Evolutionary conservation across 1,140 invertebrate species (phyloP).

Genomic region (Tenebrio molitor): DNA sequence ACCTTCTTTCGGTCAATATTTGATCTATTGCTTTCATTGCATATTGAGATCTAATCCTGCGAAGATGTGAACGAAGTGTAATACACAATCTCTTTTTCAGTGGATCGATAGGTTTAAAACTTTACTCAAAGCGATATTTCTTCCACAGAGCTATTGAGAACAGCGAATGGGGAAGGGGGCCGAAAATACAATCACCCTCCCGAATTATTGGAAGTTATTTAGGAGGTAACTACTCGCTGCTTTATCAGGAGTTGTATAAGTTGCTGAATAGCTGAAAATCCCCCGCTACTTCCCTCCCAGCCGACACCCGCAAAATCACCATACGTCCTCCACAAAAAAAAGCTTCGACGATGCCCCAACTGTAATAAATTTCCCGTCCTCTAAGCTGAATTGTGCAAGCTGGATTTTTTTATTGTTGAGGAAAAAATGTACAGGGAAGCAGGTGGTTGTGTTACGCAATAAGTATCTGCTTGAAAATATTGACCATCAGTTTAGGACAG

Average conservation of each 20-base stretch:
- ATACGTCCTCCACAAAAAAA: conserved; percentile 4
- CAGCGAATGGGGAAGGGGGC: background rate
- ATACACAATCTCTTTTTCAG: conserved; percentile 31
- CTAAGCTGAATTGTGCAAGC: background rate
- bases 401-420: background rate
- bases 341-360: conserved; percentile 9
- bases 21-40: conserved; percentile 39
- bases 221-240: background rate
- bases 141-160: conserved; percentile 2
- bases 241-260: conserved; percentile 4
- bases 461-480: background rate
- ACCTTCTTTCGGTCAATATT: conserved; percentile 32
- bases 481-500: background rate
- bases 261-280: background rate
- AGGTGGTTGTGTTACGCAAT: conserved; percentile 15
- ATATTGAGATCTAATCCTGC: conserved; percentile 31
- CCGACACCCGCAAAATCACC: background rate
- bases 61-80: conserved; percentile 34
- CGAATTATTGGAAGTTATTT: conserved; percentile 27
- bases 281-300: background rate
- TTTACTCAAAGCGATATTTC: conserved; percentile 4
- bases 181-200: background rate
- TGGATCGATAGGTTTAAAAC: conserved; percentile 25
- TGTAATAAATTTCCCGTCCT: conserved; percentile 1
- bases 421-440: background rate